A percentile compares a stretch with the other conserved stretches of the same genome.
These are phyloP conservation scores for Cheilinus undulatus DNA, from an alignment of 2,113 vertebrate species.

Conservation along the genomic window DNA sequence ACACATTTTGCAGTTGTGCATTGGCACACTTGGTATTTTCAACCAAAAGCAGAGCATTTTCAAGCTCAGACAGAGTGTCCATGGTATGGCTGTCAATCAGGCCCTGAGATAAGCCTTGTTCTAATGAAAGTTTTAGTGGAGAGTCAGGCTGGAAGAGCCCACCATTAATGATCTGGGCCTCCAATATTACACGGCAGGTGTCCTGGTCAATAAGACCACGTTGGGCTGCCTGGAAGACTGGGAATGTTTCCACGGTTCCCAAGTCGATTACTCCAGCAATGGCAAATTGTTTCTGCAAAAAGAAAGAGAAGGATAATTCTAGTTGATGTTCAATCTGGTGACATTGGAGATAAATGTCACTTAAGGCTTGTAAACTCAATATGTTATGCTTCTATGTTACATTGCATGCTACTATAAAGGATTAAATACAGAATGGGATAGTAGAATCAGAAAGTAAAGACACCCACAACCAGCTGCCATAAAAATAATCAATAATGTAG, in stretches of 20 bases:
- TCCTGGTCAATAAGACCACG: slow-evolving; percentile 96
- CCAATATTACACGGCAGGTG: slow-evolving; percentile 88
- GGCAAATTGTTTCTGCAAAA: slow-evolving; percentile 83
- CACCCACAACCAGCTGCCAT: slow-evolving; percentile 38
- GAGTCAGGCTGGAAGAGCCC: slow-evolving; percentile 88
- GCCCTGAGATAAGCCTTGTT: slow-evolving; percentile 83
- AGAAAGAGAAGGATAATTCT: slow-evolving; percentile 50
- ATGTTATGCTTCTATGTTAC: neutral
- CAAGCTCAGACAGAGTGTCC: slow-evolving; percentile 83
- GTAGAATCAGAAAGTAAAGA: slow-evolving; percentile 32
- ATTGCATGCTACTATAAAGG: neutral
- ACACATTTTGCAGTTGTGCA: slow-evolving; percentile 58
- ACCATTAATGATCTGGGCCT: slow-evolving; percentile 90
- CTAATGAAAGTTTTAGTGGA: slow-evolving; percentile 84
- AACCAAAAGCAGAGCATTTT: slow-evolving; percentile 79
- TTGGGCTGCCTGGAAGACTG: slow-evolving; percentile 91
- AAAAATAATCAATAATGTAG: neutral
- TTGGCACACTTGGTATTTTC: slow-evolving; percentile 45
- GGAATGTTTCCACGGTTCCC: slow-evolving; percentile 93
- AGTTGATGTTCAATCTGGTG: slow-evolving; percentile 2
- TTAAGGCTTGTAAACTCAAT: neutral
- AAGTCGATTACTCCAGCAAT: slow-evolving; percentile 96
- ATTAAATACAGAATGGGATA: slow-evolving; percentile 2
- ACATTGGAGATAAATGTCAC: neutral
- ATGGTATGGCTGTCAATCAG: slow-evolving; percentile 83